Base-by-base conservation (phyloP, 2,113 vertebrate genomes). In the Oncorhynchus clarkii region DNA sequence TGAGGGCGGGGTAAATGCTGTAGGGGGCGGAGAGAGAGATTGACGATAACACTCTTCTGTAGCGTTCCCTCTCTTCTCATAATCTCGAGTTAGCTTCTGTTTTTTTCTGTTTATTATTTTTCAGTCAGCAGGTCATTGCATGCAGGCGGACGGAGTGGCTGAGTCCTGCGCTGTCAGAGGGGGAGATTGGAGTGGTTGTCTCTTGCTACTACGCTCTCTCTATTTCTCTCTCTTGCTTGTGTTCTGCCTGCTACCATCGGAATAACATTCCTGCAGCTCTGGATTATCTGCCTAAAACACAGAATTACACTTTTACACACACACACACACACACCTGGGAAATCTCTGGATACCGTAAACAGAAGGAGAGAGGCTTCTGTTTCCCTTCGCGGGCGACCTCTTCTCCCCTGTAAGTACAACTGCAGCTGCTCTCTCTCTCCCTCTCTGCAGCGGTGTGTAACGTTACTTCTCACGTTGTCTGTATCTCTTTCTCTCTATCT, bases 1-100 rank as follows among this genome's bases (percentile, higher is more conserved):
- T 88, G 71, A 73, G 80, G 92, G 93, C 74, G 88, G 90, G 84
- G 73, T 75, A 29, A 67, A 71, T 71, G 49, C 48, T 69, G 82
- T 79, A 80, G 75, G 78, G 83, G 82, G 92, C 84, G 93, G 93
- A 90, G 91, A 76, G 65, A 59, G 48, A 67, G 81, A 57, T 72
- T 88, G 85, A 80, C 87, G 90, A 93, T 92, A 92, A 92, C 93
- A 86, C 39, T 69, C 83, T 45, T 82, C 78, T 76, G 84, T 83
- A 87, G 86, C 84, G 84, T 84, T 87, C 79, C 78, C 39, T 45
- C 74, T 78, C 85, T 80, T 65, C 86, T 88, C 74, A 75, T 45
- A 45, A 45, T 82, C 78, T 84, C 81, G 84, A 82, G 78, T 26
- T 68, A 68, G 57, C 31, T 49, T 80, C 75, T 70, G 22, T 71